Conservation (phyloP, 2,113 vertebrate species). For the Todiramphus saurophagus region DNA sequence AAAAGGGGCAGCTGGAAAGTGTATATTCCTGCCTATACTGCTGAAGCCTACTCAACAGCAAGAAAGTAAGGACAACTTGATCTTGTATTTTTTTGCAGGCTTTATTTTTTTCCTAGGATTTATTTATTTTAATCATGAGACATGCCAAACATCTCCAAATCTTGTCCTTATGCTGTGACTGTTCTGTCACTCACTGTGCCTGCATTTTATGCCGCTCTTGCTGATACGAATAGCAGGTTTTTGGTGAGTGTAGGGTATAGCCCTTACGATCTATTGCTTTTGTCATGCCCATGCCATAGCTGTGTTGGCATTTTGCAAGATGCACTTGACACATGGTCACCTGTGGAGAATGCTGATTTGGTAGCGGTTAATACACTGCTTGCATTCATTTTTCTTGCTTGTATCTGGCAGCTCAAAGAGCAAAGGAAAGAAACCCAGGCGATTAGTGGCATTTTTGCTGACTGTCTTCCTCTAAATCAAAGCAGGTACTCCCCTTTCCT, state of each 20-base stretch:
- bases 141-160: background rate
- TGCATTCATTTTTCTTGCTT: conserved; percentile 25
- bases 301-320: background rate
- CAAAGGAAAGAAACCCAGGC: background rate
- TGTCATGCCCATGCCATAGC: rapidly evolving
- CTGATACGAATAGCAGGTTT: background rate
- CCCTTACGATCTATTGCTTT: background rate
- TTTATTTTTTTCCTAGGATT: background rate
- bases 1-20: background rate
- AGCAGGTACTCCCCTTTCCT: conserved; percentile 5
- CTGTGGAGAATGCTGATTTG: conserved; percentile 32
- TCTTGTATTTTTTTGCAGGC: background rate
- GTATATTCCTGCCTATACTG: background rate
- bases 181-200: background rate
- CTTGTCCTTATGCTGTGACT: background rate
- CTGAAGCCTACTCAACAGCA: background rate
- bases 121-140: background rate
- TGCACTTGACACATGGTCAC: background rate
- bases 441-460: conserved; percentile 52
- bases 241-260: background rate
- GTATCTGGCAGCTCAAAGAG: conserved; percentile 46
- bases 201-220: conserved; percentile 1
- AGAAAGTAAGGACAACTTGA: background rate
- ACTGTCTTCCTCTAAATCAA: conserved; percentile 52
- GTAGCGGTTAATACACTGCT: conserved; percentile 16